Conservation (phyloP, 1,140 invertebrate genomes). For the Bombus confusus region DNA sequence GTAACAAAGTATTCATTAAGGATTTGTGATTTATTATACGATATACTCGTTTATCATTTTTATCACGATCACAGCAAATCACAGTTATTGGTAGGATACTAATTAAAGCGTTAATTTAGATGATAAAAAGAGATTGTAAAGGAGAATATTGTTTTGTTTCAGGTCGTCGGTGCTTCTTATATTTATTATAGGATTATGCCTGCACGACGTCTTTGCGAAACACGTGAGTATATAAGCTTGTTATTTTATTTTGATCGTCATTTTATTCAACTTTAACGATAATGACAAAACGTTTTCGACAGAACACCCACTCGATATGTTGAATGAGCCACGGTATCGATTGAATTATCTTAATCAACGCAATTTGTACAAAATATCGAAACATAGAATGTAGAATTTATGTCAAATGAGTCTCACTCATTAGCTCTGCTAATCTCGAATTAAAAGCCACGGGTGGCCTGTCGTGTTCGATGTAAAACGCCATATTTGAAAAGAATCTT, state of each 20-base stretch:
- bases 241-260: neutral
- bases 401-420: neutral
- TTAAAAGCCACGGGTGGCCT: neutral
- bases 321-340: conserved; percentile 43
- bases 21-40: too few relatives aligned
- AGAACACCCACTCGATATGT: conserved; percentile 16
- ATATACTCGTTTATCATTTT: too few relatives aligned
- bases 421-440: neutral
- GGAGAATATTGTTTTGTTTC: conserved; percentile 63
- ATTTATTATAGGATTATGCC: conserved; percentile 74
- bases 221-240: conserved; percentile 75
- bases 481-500: too few relatives aligned
- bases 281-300: conserved; percentile 54
- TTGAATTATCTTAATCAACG: conserved; percentile 39
- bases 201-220: conserved; percentile 73
- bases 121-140: neutral
- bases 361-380: conserved; percentile 33
- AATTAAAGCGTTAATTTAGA: neutral
- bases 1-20: too few relatives aligned
- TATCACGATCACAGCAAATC: too few relatives aligned
- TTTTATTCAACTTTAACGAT: conserved; percentile 45
- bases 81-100: too few relatives aligned
- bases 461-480: neutral
- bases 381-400: conserved; percentile 5
- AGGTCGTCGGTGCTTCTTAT: conserved; percentile 82